Conservation (phyloP, 2,113 vertebrate species). For the Xenopus tropicalis region DNA sequence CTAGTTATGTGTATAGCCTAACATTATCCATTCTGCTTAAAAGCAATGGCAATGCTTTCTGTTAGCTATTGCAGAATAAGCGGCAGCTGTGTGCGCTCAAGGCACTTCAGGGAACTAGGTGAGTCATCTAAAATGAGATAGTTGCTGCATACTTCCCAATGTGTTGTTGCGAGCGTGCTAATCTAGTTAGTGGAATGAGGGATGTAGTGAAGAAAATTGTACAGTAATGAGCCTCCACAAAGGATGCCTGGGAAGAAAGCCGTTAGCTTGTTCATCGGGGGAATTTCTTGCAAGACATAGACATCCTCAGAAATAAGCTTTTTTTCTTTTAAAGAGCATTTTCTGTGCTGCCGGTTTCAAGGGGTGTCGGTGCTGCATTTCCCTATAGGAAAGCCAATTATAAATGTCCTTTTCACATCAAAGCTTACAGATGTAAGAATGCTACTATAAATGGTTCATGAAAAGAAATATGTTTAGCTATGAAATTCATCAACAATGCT, state of each 20-base stretch:
- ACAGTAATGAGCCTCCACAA: slow-evolving; percentile 25
- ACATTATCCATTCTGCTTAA: slow-evolving; percentile 2
- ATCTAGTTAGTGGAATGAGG: slow-evolving; percentile 35
- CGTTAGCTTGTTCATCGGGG: background rate
- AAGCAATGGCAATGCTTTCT: background rate
- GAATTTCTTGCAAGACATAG: too few relatives aligned
- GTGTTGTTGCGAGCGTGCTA: slow-evolving; percentile 20
- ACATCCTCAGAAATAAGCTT: too few relatives aligned
- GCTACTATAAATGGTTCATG: too few relatives aligned
- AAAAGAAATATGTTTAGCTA: too few relatives aligned
- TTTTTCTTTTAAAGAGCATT: too few relatives aligned
- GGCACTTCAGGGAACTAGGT: slow-evolving; percentile 24
- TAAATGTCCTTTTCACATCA: too few relatives aligned
- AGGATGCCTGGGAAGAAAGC: background rate
- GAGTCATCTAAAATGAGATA: slow-evolving; percentile 37
- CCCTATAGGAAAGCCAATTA: too few relatives aligned
- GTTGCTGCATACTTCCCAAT: slow-evolving; percentile 7
- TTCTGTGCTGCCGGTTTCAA: too few relatives aligned
- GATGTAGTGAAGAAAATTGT: slow-evolving; percentile 26
- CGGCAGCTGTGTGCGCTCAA: slow-evolving; percentile 6
- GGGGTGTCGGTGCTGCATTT: too few relatives aligned
- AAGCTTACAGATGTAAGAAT: too few relatives aligned
- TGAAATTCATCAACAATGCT: too few relatives aligned
- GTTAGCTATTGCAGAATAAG: slow-evolving; percentile 7
- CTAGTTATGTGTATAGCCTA: background rate